Conservation (phyloP, 2,888 invertebrate genomes). For the Drosophila anomelani region DNA sequence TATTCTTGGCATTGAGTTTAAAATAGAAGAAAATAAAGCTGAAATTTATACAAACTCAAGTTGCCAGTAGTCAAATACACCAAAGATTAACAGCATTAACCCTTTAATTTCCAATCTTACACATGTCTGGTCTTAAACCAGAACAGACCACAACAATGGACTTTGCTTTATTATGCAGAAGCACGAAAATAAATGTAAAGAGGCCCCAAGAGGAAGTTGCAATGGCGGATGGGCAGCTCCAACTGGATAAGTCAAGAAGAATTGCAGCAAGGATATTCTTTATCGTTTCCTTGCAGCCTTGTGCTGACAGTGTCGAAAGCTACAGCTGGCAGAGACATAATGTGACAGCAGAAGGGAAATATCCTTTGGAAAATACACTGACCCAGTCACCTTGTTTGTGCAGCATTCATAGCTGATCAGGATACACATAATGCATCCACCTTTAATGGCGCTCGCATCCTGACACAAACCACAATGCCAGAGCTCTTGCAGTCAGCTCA, state of each 20-base stretch:
- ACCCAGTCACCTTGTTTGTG: slow-evolving; percentile 12
- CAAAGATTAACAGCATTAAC: background rate
- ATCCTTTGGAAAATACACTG: background rate
- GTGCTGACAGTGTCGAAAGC: slow-evolving; percentile 8
- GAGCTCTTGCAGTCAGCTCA: slow-evolving; percentile 38
- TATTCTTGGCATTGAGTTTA: background rate
- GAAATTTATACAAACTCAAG: background rate
- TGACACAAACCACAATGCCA: slow-evolving; percentile 59
- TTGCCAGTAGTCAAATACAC: background rate
- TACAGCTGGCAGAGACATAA: background rate
- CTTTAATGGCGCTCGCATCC: slow-evolving; percentile 26
- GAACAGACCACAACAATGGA: slow-evolving; percentile 36
- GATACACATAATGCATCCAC: slow-evolving; percentile 1
- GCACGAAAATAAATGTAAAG: slow-evolving; percentile 47
- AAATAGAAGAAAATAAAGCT: background rate
- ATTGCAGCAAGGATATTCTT: slow-evolving; percentile 8
- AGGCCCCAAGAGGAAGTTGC: background rate
- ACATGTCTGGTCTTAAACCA: background rate
- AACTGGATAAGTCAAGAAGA: slow-evolving; percentile 10
- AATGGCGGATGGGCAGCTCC: background rate
- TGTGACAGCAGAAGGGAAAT: slow-evolving; percentile 1
- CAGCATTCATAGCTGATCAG: slow-evolving; percentile 13
- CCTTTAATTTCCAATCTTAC: background rate
- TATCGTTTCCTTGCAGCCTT: slow-evolving; percentile 4
- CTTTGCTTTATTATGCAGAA: slow-evolving; percentile 63